Evolutionary conservation across 2,888 invertebrate species (phyloP).

Genomic region (Drosophila helvetica): DNA sequence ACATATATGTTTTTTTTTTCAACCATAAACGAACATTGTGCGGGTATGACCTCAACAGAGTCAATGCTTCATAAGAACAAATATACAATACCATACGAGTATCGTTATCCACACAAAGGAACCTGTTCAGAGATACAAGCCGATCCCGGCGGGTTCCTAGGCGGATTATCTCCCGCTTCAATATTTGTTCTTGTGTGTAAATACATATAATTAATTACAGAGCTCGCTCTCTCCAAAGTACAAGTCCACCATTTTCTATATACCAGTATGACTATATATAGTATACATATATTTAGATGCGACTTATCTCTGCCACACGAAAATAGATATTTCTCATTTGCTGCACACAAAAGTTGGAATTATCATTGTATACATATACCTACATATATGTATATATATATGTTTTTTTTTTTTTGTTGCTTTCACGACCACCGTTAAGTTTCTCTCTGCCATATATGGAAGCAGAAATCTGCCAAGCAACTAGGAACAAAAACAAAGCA

Average conservation of each 20-base stretch:
- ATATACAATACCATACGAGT: no score
- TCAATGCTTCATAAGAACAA: no score
- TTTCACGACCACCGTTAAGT: conserved; percentile 24
- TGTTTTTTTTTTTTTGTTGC: conserved; percentile 11
- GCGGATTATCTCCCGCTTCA: conserved; percentile 33
- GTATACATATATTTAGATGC: conserved; percentile 17
- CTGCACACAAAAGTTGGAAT: conserved; percentile 26
- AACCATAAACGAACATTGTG: no score
- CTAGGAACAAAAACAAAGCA: conserved; percentile 4
- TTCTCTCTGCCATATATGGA: conserved; percentile 7
- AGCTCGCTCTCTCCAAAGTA: conserved; percentile 9
- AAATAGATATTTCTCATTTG: conserved; percentile 29
- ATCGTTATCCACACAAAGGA: conserved; percentile 23
- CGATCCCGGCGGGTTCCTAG: conserved; percentile 15
- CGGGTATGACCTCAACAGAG: no score
- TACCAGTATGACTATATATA: neutral
- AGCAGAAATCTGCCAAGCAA: neutral
- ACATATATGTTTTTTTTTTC: no score
- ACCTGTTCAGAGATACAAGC: conserved; percentile 30
- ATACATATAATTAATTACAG: conserved; percentile 40
- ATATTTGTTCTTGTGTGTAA: conserved; percentile 33
- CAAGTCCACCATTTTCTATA: conserved; percentile 1
- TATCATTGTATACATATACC: conserved; percentile 28
- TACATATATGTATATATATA: no score
- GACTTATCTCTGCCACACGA: conserved; percentile 5